Base-by-base conservation (phyloP, 2,888 invertebrate species). In the Bombyx huttoni region DNA sequence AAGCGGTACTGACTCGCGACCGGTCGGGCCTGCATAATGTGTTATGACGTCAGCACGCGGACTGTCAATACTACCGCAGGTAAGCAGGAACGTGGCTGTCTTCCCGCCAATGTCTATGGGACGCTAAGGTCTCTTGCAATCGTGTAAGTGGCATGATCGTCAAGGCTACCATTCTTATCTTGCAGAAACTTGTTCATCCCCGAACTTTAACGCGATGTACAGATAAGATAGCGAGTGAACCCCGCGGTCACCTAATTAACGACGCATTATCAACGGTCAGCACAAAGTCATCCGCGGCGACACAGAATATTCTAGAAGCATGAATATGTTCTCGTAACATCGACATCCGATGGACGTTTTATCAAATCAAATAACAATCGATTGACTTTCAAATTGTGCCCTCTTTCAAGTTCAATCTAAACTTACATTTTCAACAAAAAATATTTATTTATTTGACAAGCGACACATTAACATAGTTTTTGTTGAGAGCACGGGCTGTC, bases 311-410 rank as follows among this genome's bases (percentile, higher is more conserved):
- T 40, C 40, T 40, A 40, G 40, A 40, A 40, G 40, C 9, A 10
- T 7, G 10, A 51, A 53, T 48, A 52, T 40, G 40, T 40, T 40
- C 12, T 12, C 40, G 8, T 8, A 51, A 9, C 52, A 48, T 47
- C 13, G 34, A 46, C 24, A 51, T 52, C 24, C 49, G 13, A 53
- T 51, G 53, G 53, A 51, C 49, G 53, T 49, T 50, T 34, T 53
- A 34, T 53, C 55, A 14, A 47, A 57, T 55, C 53, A 51, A 54
- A 58, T 59, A 56, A 40, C 46, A 51, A 50, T 52, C n/a, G 49
- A 61, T 62, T 62, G 59, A 62, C 55, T 61, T 59, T 55, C 58
- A 61, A 61, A 61, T 61, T 52, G 33, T 49, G 48, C 52, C 49
- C 51, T 47, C 49, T n/a, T 50, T 34, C 58, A 56, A 59, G 58